Percentiles rank a stretch among this genome's conserved stretches.
Conservation (phyloP, 2,888 invertebrate genomes). For the Limenitis arthemis region DNA sequence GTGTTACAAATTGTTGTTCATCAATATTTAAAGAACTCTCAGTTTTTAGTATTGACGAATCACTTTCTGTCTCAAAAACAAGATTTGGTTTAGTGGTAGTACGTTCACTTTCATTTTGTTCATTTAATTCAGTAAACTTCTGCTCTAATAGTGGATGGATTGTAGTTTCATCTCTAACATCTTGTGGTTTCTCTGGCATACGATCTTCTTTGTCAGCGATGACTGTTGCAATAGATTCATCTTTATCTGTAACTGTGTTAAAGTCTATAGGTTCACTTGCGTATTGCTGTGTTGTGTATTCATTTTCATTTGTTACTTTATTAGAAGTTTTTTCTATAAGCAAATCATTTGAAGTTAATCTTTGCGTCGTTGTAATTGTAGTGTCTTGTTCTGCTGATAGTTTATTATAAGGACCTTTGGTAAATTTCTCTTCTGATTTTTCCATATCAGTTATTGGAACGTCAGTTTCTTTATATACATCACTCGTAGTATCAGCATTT, state of each 20-base stretch:
- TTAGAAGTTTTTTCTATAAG: background rate
- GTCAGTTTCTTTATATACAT: background rate
- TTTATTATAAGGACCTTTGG: background rate
- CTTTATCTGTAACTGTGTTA: background rate
- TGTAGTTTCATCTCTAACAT: background rate
- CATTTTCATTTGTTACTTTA: background rate
- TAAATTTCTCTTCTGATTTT: background rate
- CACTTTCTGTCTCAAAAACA: conserved; percentile 1
- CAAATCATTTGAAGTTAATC: background rate
- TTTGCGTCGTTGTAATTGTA: background rate
- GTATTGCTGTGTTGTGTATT: background rate
- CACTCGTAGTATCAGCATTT: background rate
- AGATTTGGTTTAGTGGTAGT: background rate
- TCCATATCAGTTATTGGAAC: background rate
- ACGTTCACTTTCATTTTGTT: background rate
- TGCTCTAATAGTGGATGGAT: background rate
- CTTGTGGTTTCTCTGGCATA: background rate
- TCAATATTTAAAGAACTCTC: background rate
- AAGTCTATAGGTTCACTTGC: conserved; percentile 1
- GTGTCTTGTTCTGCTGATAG: background rate
- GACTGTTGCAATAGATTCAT: background rate
- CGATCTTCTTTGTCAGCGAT: background rate
- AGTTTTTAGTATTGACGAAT: background rate
- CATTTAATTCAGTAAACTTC: background rate
- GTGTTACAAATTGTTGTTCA: background rate